phyloP scores from a whole-genome alignment of 2,113 vertebrate genomes.

The Gyps fulvus region DNA sequence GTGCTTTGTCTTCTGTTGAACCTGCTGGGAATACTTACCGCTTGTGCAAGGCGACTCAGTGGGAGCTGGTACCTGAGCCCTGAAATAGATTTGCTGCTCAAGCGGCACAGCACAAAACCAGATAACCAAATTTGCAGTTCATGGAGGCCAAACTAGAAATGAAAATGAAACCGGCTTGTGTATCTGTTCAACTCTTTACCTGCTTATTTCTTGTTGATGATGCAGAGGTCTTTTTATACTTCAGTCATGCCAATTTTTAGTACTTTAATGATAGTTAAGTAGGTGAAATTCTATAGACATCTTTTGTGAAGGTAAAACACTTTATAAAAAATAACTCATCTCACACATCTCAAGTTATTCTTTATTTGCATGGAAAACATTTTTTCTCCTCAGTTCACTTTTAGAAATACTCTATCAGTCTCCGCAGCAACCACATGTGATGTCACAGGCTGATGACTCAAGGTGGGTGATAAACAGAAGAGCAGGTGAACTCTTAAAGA shows the following conservation, averaged over 20 bases:
- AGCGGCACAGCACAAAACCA: neutral
- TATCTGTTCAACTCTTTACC: neutral
- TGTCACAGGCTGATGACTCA: conserved; percentile 49
- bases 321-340: neutral
- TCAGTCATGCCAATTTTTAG: neutral
- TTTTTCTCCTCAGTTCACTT: neutral
- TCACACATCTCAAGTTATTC: neutral
- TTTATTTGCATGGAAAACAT: conserved; percentile 39
- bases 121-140: neutral
- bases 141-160: neutral
- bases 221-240: neutral
- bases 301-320: neutral
- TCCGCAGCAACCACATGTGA: conserved; percentile 47
- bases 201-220: neutral
- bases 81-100: neutral
- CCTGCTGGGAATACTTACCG: neutral
- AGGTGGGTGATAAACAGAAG: conserved; percentile 35
- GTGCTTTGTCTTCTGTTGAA: neutral
- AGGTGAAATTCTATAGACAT: neutral
- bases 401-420: conserved; percentile 39
- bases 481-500: conserved; percentile 20
- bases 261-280: neutral
- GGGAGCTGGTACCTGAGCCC: neutral
- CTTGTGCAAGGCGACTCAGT: neutral
- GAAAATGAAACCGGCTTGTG: neutral